Base-by-base conservation (phyloP, 2,113 vertebrate genomes). In the Sitta europaea region DNA sequence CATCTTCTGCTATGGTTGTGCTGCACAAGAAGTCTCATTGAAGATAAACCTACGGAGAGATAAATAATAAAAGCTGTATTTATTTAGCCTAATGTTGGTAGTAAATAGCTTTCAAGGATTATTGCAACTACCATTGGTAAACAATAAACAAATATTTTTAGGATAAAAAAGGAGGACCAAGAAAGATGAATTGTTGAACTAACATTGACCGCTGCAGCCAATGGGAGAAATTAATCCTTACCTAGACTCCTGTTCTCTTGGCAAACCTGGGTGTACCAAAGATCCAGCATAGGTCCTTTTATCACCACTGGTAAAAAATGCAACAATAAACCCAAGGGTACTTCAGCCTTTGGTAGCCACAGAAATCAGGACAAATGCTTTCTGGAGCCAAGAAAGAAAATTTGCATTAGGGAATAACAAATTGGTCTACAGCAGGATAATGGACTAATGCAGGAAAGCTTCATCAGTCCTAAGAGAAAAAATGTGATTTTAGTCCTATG, bases 381-480 rank as follows among this genome's bases (percentile, higher is more conserved):
- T 81, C 11, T 66, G 47, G 35, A 89, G 29, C 11, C 29, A 48
- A 31, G 14, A 74, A 65, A 31, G 20, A n/a, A 17, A 48, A 51
- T 17, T 58, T 51, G 23, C 28, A 9, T 88, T 78, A 42, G 36
- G 19, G 19, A 68, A 11, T 87, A 45, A 55, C 10, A 43, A 11
- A 42, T 6, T n/a, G 40, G 11, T 14, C 38, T 70, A 6, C 10
- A 50, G 47, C 33, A 43, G 0, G 1, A n/a, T 22, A 72, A 1
- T 29, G 10, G 27, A 8, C 25, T 82, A 48, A 33, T 78, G 5
- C 27, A 62, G 17, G 50, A 90, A 83, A 76, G 15, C 25, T 14
- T 88, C 9, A 10, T 54, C 11, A 50, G 3, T n/a, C 24, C 6
- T 51, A 43, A 55, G 17, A 27, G 7, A 28, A 84, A 86, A 72